Percentiles rank a stretch among this genome's conserved stretches.
These are phyloP conservation scores for Sebastes vulpes DNA, from an alignment of 2,797 vertebrate species.

Conservation along the genomic window DNA sequence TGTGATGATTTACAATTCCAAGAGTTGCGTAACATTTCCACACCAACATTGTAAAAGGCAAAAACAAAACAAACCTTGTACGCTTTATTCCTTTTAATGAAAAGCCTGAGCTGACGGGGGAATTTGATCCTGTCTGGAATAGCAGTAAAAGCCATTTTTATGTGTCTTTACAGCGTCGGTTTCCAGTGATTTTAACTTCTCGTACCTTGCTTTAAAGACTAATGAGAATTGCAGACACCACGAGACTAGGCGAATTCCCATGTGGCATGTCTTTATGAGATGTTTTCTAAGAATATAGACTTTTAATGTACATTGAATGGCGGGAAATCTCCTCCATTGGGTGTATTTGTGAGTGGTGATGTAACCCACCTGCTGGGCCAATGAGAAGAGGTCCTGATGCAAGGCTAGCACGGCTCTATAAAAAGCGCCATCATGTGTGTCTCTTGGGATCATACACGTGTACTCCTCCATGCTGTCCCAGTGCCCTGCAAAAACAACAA, in stretches of 20 bases:
- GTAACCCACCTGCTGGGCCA: slow-evolving; percentile 94
- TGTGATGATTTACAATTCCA: slow-evolving; percentile 40
- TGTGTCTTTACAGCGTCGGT: slow-evolving; percentile 26
- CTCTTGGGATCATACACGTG: slow-evolving; percentile 97
- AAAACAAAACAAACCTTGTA: slow-evolving; percentile 22
- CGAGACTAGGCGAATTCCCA: slow-evolving; percentile 1
- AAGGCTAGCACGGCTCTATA: slow-evolving; percentile 96
- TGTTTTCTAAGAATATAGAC: slow-evolving; percentile 40
- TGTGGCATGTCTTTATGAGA: slow-evolving; percentile 43
- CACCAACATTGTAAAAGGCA: slow-evolving; percentile 24
- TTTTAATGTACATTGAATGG: slow-evolving; percentile 7
- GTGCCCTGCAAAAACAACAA: slow-evolving; percentile 86
- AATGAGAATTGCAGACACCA: slow-evolving; percentile 51
- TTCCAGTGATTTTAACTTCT: slow-evolving; percentile 45
- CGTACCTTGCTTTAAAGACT: slow-evolving; percentile 41
- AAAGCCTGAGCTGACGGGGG: slow-evolving; percentile 14
- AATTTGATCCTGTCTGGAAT: slow-evolving; percentile 56
- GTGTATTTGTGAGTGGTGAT: slow-evolving; percentile 15
- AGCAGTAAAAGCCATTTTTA: slow-evolving; percentile 36
- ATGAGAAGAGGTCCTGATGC: slow-evolving; percentile 97
- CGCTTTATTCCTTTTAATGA: slow-evolving; percentile 48
- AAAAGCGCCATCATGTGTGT: slow-evolving; percentile 97
- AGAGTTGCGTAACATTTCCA: slow-evolving; percentile 63
- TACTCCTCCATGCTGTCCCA: slow-evolving; percentile 99
- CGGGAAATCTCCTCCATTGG: background rate